These are phyloP conservation scores for Microcebus ravelobensis DNA, from an alignment of 2,113 vertebrate species.

Conservation along the genomic window DNA sequence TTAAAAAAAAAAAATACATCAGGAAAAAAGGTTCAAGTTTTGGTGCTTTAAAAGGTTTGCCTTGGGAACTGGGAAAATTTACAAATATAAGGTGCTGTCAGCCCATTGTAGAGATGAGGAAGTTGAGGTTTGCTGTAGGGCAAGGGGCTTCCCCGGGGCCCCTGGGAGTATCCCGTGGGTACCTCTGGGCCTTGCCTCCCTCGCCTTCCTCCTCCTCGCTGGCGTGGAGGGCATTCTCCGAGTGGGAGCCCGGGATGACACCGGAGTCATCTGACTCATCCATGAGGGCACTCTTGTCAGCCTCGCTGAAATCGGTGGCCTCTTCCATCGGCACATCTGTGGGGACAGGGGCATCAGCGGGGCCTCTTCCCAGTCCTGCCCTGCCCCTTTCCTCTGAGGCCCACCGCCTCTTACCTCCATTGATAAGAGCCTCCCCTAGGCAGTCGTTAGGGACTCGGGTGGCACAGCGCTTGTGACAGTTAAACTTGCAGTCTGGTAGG, in stretches of 20 bases:
- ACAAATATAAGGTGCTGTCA: not conserved
- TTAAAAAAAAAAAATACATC: not conserved
- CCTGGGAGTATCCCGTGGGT: not conserved
- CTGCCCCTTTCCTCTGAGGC: not conserved
- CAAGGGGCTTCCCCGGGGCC: no score
- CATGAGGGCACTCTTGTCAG: conserved; percentile 88
- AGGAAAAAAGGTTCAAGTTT: not conserved
- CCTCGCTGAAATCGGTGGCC: conserved; percentile 86
- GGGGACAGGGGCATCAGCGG: not conserved
- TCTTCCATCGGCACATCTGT: conserved; percentile 92
- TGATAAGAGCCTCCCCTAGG: conserved; percentile 88
- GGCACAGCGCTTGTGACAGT: conserved; percentile 94
- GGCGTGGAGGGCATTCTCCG: conserved; percentile 82
- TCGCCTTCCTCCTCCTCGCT: conserved; percentile 88
- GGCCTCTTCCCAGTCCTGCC: not conserved
- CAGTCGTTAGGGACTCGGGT: conserved; percentile 94
- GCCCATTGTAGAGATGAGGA: not conserved
- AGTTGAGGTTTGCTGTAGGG: not conserved
- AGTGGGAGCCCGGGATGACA: conserved; percentile 90
- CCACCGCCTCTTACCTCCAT: conserved; percentile 84
- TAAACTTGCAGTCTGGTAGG: conserved; percentile 92
- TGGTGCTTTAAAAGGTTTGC: not conserved
- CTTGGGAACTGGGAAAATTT: not conserved
- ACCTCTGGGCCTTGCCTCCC: conserved; percentile 89
- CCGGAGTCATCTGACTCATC: conserved; percentile 91